These are phyloP conservation scores for Cuculus canorus DNA, from an alignment of 2,797 vertebrate species.

Conservation along the genomic window DNA sequence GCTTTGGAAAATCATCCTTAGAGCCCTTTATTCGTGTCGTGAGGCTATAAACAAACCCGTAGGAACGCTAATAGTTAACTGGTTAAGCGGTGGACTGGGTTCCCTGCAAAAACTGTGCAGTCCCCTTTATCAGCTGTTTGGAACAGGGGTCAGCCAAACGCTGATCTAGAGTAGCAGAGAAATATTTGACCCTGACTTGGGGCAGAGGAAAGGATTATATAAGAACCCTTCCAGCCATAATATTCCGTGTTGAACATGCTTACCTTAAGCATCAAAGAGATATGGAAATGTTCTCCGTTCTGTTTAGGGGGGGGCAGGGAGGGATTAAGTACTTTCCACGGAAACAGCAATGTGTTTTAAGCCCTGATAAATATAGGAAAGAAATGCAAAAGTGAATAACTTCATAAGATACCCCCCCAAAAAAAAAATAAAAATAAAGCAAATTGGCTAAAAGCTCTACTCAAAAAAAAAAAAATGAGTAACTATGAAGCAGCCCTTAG, in stretches of 20 bases:
- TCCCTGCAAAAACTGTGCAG: neutral
- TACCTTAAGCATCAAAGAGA: neutral
- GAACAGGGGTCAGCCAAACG: constrained; percentile 5
- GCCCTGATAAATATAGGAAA: neutral
- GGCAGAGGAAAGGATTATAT: constrained; percentile 27
- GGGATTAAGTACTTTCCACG: neutral
- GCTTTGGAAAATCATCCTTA: neutral
- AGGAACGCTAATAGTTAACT: neutral
- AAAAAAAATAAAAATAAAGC: neutral
- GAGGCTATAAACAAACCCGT: neutral
- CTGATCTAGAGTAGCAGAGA: neutral
- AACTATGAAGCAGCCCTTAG: neutral
- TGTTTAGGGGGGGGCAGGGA: neutral
- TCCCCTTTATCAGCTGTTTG: constrained; percentile 11
- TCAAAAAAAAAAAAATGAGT: neutral
- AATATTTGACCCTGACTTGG: constrained; percentile 41
- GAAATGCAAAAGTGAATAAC: neutral
- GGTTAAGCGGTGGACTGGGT: neutral
- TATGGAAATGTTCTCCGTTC: neutral
- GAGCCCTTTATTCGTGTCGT: neutral
- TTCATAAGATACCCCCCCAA: neutral
- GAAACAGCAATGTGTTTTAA: neutral
- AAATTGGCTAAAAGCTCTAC: neutral
- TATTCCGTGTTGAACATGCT: neutral
- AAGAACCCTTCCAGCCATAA: neutral